Percentiles rank a stretch among this genome's conserved stretches.
Conservation (phyloP, 2,888 invertebrate genomes). For the Lasioglossum figueresi region DNA sequence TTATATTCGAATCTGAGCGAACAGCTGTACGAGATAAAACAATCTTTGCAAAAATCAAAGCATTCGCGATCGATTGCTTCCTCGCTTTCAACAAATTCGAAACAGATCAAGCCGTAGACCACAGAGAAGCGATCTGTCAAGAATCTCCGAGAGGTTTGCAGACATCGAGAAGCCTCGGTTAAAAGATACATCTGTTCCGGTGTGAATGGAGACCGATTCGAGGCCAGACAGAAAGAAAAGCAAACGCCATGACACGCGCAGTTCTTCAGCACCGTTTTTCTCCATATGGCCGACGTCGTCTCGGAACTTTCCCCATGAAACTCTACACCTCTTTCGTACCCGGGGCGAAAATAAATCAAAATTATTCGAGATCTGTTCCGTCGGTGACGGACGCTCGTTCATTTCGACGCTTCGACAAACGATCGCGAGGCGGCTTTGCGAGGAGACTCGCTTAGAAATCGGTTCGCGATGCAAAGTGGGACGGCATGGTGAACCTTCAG, state of each 20-base stretch:
- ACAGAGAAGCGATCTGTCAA: background rate
- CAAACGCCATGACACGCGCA: slow-evolving; percentile 1
- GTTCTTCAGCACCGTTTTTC: background rate
- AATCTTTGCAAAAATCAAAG: background rate
- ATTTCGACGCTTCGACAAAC: background rate
- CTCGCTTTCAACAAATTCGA: background rate
- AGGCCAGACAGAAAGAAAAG: background rate
- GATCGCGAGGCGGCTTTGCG: background rate
- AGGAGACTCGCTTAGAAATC: background rate
- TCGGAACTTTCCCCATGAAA: slow-evolving; percentile 3
- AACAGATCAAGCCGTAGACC: background rate
- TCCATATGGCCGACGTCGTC: background rate
- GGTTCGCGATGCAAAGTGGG: background rate
- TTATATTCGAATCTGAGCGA: background rate
- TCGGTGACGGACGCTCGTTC: slow-evolving; percentile 10
- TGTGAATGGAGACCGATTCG: slow-evolving; percentile 38
- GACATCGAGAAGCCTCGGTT: slow-evolving; percentile 14
- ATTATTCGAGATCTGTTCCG: background rate
- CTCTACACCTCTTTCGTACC: background rate
- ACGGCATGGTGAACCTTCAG: slow-evolving; percentile 9
- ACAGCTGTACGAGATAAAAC: background rate
- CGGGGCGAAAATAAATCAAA: background rate
- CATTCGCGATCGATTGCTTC: background rate
- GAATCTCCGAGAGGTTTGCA: background rate
- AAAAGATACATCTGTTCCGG: slow-evolving; percentile 31